A percentile compares a stretch with the other conserved stretches of the same genome.
Conservation (phyloP, 2,113 vertebrate genomes). For the Acrocephalus kingi region DNA sequence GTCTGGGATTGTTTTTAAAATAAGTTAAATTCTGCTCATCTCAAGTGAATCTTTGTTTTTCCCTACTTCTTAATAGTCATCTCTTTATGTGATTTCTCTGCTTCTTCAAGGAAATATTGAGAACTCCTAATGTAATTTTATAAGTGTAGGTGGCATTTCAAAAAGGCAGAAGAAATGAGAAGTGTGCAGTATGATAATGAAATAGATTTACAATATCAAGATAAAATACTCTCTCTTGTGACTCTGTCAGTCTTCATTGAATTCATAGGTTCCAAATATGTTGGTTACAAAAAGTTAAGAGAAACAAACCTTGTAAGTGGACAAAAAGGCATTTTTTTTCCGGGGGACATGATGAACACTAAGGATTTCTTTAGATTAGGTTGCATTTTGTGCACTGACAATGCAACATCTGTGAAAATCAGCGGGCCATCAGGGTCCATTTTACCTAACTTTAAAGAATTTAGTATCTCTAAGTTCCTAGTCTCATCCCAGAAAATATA, state of each 20-base stretch:
- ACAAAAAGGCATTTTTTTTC: background rate
- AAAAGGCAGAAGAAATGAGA: slow-evolving; percentile 32
- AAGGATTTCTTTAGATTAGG: background rate
- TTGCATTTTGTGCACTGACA: background rate
- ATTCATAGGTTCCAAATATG: background rate
- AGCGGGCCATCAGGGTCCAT: background rate
- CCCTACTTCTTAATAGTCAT: background rate
- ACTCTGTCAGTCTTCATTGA: background rate
- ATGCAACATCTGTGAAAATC: background rate
- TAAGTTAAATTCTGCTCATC: background rate
- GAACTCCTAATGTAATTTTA: slow-evolving; percentile 38
- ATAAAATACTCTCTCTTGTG: background rate
- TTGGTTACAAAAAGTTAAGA: background rate
- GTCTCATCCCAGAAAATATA: background rate
- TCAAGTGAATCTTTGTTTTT: slow-evolving; percentile 23
- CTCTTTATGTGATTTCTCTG: background rate
- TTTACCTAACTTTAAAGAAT: background rate
- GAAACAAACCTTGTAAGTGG: background rate
- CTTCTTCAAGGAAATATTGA: slow-evolving; percentile 34
- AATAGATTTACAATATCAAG: background rate
- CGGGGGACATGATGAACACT: background rate
- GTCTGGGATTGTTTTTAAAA: slow-evolving; percentile 30
- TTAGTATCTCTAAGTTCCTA: background rate
- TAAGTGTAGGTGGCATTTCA: slow-evolving; percentile 54
- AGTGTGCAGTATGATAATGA: slow-evolving; percentile 6